These are phyloP conservation scores for Zoanthus sansibaricus DNA, from an alignment of 92 coral and sea anemone genomes.

Conservation along the genomic window DNA sequence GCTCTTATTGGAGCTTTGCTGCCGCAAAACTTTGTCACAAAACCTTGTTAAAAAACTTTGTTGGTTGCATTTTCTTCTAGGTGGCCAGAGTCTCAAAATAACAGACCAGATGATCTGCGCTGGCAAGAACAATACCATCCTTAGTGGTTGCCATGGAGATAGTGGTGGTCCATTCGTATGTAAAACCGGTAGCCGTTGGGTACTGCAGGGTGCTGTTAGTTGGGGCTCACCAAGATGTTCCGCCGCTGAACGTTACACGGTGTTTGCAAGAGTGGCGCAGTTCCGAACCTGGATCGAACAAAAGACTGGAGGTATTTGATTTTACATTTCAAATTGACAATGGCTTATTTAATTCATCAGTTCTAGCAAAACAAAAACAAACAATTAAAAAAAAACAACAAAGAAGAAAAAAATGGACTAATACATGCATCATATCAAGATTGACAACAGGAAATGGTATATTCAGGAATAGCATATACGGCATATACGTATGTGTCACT, in stretches of 20 bases:
- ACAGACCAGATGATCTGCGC: conserved; percentile 75
- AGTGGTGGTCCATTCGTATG: conserved; percentile 67
- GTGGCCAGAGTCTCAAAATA: conserved; percentile 47
- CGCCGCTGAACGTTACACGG: conserved; percentile 55
- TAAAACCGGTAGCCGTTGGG: conserved; percentile 20
- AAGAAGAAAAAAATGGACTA: too few species aligned
- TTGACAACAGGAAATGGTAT: too few species aligned
- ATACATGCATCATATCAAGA: too few species aligned
- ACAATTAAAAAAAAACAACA: too few species aligned
- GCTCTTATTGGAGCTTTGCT: too few species aligned
- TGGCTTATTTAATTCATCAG: too few species aligned
- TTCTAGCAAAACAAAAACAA: too few species aligned
- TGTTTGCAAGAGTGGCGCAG: conserved; percentile 59
- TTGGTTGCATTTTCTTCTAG: not conserved
- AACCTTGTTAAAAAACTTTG: too few species aligned
- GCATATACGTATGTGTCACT: too few species aligned
- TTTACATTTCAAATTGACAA: too few species aligned
- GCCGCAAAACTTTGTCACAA: too few species aligned
- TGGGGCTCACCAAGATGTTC: conserved; percentile 61
- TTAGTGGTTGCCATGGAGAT: conserved; percentile 66
- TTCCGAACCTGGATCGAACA: conserved; percentile 56
- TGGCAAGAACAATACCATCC: conserved; percentile 44
- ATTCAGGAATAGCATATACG: too few species aligned
- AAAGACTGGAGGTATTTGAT: not conserved
- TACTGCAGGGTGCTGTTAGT: conserved; percentile 61